phyloP scores from a whole-genome alignment of 2,888 invertebrate species.

The Barypeithes pellucidus region DNA sequence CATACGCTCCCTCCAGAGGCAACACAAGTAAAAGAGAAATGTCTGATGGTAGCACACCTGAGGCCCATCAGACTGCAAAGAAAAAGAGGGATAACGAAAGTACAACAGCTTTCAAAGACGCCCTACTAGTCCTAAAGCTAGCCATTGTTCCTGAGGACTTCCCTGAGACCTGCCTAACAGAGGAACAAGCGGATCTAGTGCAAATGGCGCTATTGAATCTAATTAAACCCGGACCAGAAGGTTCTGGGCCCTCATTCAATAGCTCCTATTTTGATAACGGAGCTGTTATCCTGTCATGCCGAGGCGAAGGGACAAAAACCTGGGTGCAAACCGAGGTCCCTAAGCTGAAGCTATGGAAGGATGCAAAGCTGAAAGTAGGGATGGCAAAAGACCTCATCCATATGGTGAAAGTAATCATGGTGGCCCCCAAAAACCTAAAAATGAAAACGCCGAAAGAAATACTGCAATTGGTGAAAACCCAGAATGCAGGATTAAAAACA shows the following conservation, averaged over 20 bases:
- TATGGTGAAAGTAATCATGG: not conserved
- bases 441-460: not conserved
- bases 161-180: not conserved
- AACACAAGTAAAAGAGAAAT: not conserved
- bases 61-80: not conserved
- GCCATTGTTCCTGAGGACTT: not conserved
- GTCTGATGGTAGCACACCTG: not conserved
- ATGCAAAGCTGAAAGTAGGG: not conserved
- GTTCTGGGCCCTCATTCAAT: not conserved
- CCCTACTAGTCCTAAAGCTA: not conserved
- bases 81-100: too few species aligned
- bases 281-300: too few species aligned
- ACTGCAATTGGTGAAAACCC: not conserved
- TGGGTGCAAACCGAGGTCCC: too few species aligned
- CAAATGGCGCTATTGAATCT: not conserved
- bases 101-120: not conserved
- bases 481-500: not conserved
- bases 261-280: conserved; percentile 1
- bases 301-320: not conserved
- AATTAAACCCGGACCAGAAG: conserved; percentile 9
- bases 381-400: not conserved
- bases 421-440: not conserved
- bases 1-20: not conserved
- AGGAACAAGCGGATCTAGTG: not conserved
- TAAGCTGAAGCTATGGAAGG: not conserved